Evolutionary conservation across 2,888 invertebrate genomes (phyloP).

Genomic region (Eledone cirrhosa): DNA sequence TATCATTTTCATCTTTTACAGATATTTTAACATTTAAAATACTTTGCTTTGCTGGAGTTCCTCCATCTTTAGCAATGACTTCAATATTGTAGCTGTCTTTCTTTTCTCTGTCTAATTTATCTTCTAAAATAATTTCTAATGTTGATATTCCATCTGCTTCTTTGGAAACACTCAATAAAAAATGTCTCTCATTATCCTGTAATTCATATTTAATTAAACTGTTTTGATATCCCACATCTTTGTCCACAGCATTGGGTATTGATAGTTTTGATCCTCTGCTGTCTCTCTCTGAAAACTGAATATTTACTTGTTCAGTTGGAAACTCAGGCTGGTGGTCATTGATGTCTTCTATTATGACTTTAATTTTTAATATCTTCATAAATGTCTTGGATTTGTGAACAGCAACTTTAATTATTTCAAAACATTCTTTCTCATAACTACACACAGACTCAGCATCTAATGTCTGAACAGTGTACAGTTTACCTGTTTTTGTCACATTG

Average conservation of each 20-base stretch:
- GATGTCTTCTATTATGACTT: constrained; percentile 30
- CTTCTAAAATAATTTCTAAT: neutral
- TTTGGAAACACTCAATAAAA: neutral
- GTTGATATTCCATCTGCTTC: neutral
- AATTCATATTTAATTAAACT: neutral
- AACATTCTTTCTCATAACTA: constrained; percentile 8
- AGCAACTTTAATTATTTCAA: neutral
- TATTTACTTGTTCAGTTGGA: neutral
- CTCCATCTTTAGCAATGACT: constrained; percentile 32
- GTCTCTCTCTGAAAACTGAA: constrained; percentile 30
- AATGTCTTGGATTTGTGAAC: neutral
- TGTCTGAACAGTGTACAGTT: no score
- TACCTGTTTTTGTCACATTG: constrained; percentile 1
- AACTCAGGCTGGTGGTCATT: constrained; percentile 36
- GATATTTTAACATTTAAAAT: constrained; percentile 30
- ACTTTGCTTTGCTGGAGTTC: constrained; percentile 12
- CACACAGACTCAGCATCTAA: constrained; percentile 4
- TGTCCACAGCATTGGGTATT: constrained; percentile 9
- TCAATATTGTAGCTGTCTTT: constrained; percentile 4
- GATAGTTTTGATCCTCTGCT: constrained; percentile 18
- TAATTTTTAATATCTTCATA: neutral
- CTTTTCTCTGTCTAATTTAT: constrained; percentile 30
- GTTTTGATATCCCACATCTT: neutral
- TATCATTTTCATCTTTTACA: constrained; percentile 36
- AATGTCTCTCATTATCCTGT: neutral